Percentiles rank a stretch among this genome's conserved stretches.
Evolutionary conservation across 2,888 invertebrate genomes (phyloP).

Genomic region (Drosophila mulleri): DNA sequence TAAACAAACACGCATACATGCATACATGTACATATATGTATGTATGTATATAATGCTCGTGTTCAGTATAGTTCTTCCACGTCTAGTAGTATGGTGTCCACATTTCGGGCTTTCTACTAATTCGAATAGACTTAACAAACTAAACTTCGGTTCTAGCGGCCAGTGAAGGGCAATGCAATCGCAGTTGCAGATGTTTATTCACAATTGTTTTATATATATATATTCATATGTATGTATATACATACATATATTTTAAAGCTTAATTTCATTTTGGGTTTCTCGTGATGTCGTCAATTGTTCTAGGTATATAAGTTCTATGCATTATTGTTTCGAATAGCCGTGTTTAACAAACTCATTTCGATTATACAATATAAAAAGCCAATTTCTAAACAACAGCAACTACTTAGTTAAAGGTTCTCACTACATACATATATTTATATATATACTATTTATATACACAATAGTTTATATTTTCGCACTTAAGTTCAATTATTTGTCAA

Average conservation of each 20-base stretch:
- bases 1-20: conserved; percentile 12
- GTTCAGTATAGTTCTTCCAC: conserved; percentile 18
- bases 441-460: conserved; percentile 27
- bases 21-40: background rate
- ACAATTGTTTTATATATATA: conserved; percentile 21
- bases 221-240: too few relatives aligned
- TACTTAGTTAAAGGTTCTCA: conserved; percentile 50
- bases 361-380: conserved; percentile 75
- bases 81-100: conserved; percentile 28
- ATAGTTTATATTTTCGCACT: conserved; percentile 45
- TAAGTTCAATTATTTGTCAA: conserved; percentile 84
- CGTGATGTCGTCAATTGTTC: conserved; percentile 26
- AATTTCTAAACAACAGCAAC: conserved; percentile 71
- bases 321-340: conserved; percentile 45
- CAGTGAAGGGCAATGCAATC: conserved; percentile 76
- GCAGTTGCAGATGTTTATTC: conserved; percentile 41
- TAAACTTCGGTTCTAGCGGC: conserved; percentile 77
- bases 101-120: conserved; percentile 24
- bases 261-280: conserved; percentile 43
- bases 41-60: conserved; percentile 15
- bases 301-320: conserved; percentile 47
- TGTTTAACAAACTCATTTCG: conserved; percentile 52
- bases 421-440: conserved; percentile 19
- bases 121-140: conserved; percentile 34
- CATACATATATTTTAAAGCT: conserved; percentile 60